Evolutionary conservation across 2,113 vertebrate genomes (phyloP).

Genomic region (Mormyrus iriodes): DNA sequence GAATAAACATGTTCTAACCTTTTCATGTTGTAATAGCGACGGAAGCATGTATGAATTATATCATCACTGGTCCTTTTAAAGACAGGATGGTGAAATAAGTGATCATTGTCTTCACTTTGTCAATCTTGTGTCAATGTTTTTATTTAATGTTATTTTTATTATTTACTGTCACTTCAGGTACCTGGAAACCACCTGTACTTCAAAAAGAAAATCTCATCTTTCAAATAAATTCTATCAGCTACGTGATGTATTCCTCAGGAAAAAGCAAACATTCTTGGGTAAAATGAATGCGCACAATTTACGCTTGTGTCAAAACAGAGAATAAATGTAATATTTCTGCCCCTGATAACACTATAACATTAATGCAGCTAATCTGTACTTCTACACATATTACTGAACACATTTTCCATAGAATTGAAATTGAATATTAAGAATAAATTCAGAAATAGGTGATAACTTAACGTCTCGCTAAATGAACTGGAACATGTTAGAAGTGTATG

Average conservation of each 20-base stretch:
- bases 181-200: constrained; percentile 34
- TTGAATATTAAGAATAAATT: not conserved
- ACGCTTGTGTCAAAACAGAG: constrained; percentile 31
- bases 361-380: not conserved
- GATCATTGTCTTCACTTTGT: constrained; percentile 45
- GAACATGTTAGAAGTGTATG: not conserved
- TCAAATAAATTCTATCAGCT: constrained; percentile 47
- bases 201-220: constrained; percentile 56
- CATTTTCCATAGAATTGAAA: not conserved
- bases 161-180: constrained; percentile 39
- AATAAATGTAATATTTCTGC: not conserved
- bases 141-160: constrained; percentile 34
- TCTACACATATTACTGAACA: not conserved
- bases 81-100: constrained; percentile 36
- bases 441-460: not conserved
- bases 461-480: not conserved
- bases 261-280: constrained; percentile 50
- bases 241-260: constrained; percentile 60
- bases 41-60: constrained; percentile 55
- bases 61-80: constrained; percentile 55
- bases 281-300: constrained; percentile 48
- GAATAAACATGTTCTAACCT: not conserved
- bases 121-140: constrained; percentile 29
- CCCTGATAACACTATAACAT: not conserved
- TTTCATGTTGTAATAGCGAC: constrained; percentile 42